Conservation (phyloP, 2,888 invertebrate genomes). For the Leptopterna dolabrata region DNA sequence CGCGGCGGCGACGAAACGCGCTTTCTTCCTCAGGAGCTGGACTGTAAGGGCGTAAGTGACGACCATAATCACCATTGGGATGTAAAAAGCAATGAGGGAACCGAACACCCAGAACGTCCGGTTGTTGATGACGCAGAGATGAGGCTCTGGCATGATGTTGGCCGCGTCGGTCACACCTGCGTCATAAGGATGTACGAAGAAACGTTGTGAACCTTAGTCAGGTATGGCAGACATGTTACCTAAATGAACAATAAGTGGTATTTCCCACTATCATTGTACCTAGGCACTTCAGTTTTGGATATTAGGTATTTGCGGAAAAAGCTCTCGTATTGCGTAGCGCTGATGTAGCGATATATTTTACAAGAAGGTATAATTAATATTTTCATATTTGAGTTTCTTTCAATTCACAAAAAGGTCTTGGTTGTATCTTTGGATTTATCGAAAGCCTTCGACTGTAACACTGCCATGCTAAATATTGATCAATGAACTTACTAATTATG, state of each 20-base stretch:
- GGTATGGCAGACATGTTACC: background rate
- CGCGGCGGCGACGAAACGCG: conserved; percentile 77
- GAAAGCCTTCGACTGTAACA: too few relatives aligned
- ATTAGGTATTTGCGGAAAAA: too few relatives aligned
- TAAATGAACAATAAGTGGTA: background rate
- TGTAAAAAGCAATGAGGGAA: conserved; percentile 92
- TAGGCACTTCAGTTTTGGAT: too few relatives aligned
- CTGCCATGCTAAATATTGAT: too few relatives aligned
- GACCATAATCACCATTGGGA: conserved; percentile 95
- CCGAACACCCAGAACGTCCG: conserved; percentile 90
- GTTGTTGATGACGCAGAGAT: conserved; percentile 85
- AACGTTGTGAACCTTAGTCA: background rate
- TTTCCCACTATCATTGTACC: too few relatives aligned
- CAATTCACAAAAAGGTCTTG: too few relatives aligned
- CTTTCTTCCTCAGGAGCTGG: conserved; percentile 83
- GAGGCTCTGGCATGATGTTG: conserved; percentile 84
- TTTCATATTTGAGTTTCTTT: too few relatives aligned
- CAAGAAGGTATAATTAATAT: too few relatives aligned
- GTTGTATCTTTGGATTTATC: too few relatives aligned
- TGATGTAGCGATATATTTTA: too few relatives aligned
- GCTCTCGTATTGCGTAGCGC: too few relatives aligned
- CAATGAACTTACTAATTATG: too few relatives aligned
- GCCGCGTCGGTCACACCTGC: conserved; percentile 79
- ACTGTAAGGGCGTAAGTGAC: conserved; percentile 91
- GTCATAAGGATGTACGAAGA: background rate